These are phyloP conservation scores for Psilanteris sp. DNA, from an alignment of 1,140 invertebrate genomes.

Conservation along the genomic window DNA sequence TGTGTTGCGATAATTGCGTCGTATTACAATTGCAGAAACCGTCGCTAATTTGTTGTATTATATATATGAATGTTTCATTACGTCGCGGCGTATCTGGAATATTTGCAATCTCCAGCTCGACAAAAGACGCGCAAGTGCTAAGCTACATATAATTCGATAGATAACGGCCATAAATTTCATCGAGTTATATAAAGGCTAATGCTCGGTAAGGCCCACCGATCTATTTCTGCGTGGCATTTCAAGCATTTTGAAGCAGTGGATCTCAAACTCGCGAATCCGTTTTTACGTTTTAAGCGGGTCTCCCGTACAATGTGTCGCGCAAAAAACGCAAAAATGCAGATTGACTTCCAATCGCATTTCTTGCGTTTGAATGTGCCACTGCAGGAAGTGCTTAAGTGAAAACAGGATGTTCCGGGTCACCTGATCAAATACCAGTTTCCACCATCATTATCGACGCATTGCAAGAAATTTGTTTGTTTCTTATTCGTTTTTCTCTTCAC, in stretches of 20 bases:
- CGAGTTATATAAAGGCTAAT: slow-evolving; percentile 69
- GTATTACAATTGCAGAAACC: background rate
- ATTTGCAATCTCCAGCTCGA: slow-evolving; percentile 31
- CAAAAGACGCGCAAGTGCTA: slow-evolving; percentile 50
- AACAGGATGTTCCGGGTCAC: slow-evolving; percentile 62
- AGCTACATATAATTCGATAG: slow-evolving; percentile 51
- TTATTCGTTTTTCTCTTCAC: background rate
- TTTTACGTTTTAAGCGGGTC: slow-evolving; percentile 18
- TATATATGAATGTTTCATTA: slow-evolving; percentile 9
- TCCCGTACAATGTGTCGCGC: slow-evolving; percentile 20
- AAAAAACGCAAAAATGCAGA: slow-evolving; percentile 58
- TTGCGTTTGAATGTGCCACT: slow-evolving; percentile 29
- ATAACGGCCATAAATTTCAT: slow-evolving; percentile 68
- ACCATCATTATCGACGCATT: slow-evolving; percentile 33
- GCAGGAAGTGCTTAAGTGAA: slow-evolving; percentile 55
- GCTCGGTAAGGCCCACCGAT: slow-evolving; percentile 69
- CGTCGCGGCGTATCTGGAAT: slow-evolving; percentile 11
- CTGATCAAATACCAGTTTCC: slow-evolving; percentile 35
- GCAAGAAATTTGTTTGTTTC: slow-evolving; percentile 18
- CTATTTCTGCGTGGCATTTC: slow-evolving; percentile 68
- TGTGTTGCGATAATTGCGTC: no score
- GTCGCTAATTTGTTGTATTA: slow-evolving; percentile 9
- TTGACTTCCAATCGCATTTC: slow-evolving; percentile 54
- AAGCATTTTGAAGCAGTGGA: slow-evolving; percentile 62
- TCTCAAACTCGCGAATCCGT: slow-evolving; percentile 56